Conservation (phyloP, 2,797 vertebrate species). For the Melanogrammus aeglefinus region DNA sequence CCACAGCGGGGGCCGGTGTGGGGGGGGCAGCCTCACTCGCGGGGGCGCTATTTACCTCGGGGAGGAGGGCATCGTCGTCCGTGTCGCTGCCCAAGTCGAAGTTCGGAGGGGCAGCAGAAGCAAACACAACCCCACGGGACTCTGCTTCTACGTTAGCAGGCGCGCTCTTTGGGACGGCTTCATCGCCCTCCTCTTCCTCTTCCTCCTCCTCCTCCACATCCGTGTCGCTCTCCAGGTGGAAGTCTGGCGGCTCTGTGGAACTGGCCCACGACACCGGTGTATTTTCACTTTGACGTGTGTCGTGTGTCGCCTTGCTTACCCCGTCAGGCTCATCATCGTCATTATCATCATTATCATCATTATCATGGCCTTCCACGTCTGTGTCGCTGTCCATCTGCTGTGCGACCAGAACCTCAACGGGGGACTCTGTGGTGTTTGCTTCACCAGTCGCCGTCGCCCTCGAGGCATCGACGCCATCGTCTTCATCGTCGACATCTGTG, state of each 20-base stretch:
- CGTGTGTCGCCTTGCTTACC: no score
- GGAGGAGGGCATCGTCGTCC: constrained; percentile 46
- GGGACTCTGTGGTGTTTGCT: no score
- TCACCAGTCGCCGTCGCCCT: not conserved
- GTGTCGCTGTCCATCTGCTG: constrained; percentile 62
- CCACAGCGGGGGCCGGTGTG: constrained; percentile 6
- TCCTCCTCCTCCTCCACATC: constrained; percentile 63
- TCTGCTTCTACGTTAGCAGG: constrained; percentile 24
- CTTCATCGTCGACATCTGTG: constrained; percentile 64
- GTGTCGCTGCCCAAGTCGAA: constrained; percentile 53
- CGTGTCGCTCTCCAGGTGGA: constrained; percentile 63
- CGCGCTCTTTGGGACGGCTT: constrained; percentile 15
- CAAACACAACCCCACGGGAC: constrained; percentile 16
- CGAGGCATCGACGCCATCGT: constrained; percentile 13
- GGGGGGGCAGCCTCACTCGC: not conserved
- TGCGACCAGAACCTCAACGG: not conserved
- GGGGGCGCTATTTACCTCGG: constrained; percentile 15
- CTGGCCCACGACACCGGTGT: constrained; percentile 7
- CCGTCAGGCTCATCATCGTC: constrained; percentile 15
- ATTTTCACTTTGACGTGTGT: not conserved
- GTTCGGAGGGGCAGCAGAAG: not conserved
- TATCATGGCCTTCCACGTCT: constrained; percentile 53
- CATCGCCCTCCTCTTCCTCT: constrained; percentile 21
- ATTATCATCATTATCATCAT: constrained; percentile 3
- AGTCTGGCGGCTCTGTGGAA: constrained; percentile 31